These are phyloP conservation scores for Cephus nigrinus DNA, from an alignment of 2,888 invertebrate species.

Conservation along the genomic window DNA sequence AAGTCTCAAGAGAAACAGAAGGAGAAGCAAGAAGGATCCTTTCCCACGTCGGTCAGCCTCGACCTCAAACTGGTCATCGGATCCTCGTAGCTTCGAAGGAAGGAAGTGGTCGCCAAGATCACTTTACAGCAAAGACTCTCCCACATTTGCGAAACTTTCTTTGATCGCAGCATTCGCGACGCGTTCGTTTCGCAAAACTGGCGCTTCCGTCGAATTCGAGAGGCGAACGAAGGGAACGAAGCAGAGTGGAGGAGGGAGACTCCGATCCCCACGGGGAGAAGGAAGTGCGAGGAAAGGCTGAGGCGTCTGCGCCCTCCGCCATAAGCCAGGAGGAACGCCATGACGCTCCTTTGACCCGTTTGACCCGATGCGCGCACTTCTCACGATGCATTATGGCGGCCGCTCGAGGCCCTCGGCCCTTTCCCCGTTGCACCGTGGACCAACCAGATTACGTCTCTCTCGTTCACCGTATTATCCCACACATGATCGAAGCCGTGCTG, in stretches of 20 bases:
- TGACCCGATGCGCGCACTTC: constrained; percentile 64
- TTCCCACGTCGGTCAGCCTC: constrained; percentile 65
- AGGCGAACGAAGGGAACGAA: too few relatives aligned
- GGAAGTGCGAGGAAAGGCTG: neutral
- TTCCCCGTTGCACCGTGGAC: constrained; percentile 56
- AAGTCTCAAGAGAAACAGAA: neutral
- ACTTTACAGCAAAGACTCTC: constrained; percentile 56
- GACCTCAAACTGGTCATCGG: constrained; percentile 65
- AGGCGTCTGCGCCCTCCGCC: constrained; percentile 45
- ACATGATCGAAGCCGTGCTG: constrained; percentile 49
- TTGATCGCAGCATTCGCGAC: constrained; percentile 3
- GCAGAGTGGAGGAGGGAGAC: neutral
- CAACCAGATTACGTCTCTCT: constrained; percentile 60
- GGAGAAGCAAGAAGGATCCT: constrained; percentile 43
- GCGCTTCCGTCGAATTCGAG: too few relatives aligned
- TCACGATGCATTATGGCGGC: constrained; percentile 64
- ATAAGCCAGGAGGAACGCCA: constrained; percentile 56
- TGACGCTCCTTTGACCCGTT: constrained; percentile 63
- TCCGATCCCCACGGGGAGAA: neutral
- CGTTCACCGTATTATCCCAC: constrained; percentile 57
- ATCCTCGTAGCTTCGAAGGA: constrained; percentile 55
- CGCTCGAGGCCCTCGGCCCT: constrained; percentile 52
- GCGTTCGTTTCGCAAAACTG: too few relatives aligned
- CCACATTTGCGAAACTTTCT: constrained; percentile 51
- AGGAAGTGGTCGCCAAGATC: constrained; percentile 65